phyloP scores from a whole-genome alignment of 2,888 invertebrate genomes.

The Cheilosia impressa region DNA sequence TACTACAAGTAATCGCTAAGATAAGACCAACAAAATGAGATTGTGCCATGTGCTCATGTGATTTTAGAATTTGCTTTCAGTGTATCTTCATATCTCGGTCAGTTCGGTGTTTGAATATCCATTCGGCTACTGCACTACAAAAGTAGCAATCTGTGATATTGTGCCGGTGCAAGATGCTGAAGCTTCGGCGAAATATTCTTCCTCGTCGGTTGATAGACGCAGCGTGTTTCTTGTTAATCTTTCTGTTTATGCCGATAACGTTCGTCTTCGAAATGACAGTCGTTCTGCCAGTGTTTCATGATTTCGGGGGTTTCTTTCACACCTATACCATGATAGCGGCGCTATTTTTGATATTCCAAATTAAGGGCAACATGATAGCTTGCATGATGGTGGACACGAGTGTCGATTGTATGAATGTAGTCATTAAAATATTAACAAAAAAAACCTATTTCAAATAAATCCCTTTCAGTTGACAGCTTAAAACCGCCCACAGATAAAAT shows the following conservation, averaged over 20 bases:
- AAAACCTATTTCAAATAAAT: background rate
- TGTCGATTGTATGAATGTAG: slow-evolving; percentile 85
- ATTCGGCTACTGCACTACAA: no score
- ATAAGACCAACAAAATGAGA: no score
- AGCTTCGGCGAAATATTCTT: slow-evolving; percentile 77
- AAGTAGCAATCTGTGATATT: no score
- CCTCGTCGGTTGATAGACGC: slow-evolving; percentile 79
- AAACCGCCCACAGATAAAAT: slow-evolving; percentile 81
- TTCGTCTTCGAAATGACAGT: slow-evolving; percentile 85
- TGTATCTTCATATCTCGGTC: no score
- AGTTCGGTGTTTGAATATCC: no score
- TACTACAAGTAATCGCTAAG: no score
- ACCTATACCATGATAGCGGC: slow-evolving; percentile 87
- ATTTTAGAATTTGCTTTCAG: no score
- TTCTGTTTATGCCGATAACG: slow-evolving; percentile 78
- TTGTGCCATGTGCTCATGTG: no score
- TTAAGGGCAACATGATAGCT: slow-evolving; percentile 90
- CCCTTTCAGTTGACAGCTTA: slow-evolving; percentile 69
- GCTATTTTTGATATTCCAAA: slow-evolving; percentile 89
- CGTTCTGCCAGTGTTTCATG: slow-evolving; percentile 88
- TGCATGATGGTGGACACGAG: slow-evolving; percentile 91
- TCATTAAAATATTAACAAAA: background rate
- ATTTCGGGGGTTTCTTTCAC: slow-evolving; percentile 85
- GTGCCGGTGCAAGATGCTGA: slow-evolving; percentile 64
- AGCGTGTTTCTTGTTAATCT: slow-evolving; percentile 78